Evolutionary conservation across 1,140 invertebrate genomes (phyloP).

Genomic region (Aplysia californica): DNA sequence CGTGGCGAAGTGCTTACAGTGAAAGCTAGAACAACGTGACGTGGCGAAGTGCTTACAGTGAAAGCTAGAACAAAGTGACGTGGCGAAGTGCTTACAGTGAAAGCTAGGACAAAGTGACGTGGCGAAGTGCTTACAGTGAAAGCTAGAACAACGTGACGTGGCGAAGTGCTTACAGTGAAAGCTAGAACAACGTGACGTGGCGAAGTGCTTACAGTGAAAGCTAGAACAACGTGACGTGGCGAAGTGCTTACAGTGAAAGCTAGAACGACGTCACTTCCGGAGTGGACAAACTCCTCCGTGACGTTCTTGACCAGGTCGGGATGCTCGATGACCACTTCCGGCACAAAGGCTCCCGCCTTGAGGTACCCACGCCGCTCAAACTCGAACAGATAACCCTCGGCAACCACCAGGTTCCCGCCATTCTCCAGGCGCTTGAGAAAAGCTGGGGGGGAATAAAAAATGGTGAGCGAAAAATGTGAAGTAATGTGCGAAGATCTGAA

Average conservation of each 20-base stretch:
- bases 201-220: not conserved
- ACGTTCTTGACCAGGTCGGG: conserved; percentile 46
- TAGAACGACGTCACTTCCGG: conserved; percentile 55
- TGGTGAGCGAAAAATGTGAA: no score
- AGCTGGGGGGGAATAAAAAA: no score
- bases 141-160: not conserved
- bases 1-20: no score
- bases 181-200: not conserved
- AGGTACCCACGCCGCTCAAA: conserved; percentile 52
- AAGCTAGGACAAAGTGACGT: not conserved
- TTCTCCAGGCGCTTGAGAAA: conserved; percentile 34
- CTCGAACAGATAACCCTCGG: conserved; percentile 58
- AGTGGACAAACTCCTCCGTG: conserved; percentile 53
- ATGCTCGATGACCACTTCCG: conserved; percentile 54
- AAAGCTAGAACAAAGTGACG: not conserved
- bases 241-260: conserved; percentile 54
- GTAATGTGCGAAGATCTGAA: no score
- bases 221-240: not conserved
- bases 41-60: no score
- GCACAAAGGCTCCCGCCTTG: conserved; percentile 47
- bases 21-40: no score
- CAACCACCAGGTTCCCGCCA: conserved; percentile 41
- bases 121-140: not conserved
- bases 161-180: not conserved
- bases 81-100: not conserved